Evolutionary conservation across 2,113 vertebrate species (phyloP).

Genomic region (Tautogolabrus adspersus): DNA sequence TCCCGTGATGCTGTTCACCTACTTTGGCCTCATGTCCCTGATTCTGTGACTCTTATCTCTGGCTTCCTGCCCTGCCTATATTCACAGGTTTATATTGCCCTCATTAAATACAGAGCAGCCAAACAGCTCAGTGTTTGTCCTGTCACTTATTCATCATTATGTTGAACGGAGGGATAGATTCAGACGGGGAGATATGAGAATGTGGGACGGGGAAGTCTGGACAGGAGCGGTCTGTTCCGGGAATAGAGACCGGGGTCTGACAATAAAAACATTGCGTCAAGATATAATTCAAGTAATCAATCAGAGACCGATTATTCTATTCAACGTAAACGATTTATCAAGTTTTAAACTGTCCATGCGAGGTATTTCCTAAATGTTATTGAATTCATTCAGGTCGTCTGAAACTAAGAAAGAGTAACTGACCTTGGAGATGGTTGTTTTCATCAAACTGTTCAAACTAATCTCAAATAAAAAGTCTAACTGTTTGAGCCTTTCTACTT

Average conservation of each 20-base stretch:
- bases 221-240: not conserved
- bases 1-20: slow-evolving; percentile 44
- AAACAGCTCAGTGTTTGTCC: slow-evolving; percentile 69
- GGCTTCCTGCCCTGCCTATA: slow-evolving; percentile 67
- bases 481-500: too few species aligned
- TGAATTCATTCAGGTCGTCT: too few species aligned
- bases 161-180: slow-evolving; percentile 61
- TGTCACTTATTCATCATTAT: slow-evolving; percentile 73
- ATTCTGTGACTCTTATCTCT: slow-evolving; percentile 68
- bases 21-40: slow-evolving; percentile 60
- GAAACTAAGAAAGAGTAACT: too few species aligned
- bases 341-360: not conserved
- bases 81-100: slow-evolving; percentile 76
- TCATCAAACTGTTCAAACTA: too few species aligned
- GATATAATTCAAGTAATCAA: not conserved
- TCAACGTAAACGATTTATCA: not conserved
- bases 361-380: too few species aligned
- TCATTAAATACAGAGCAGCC: slow-evolving; percentile 72
- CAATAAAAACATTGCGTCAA: not conserved
- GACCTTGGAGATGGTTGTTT: too few species aligned
- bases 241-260: not conserved
- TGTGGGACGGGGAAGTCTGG: slow-evolving; percentile 37
- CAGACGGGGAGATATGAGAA: slow-evolving; percentile 50
- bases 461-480: too few species aligned
- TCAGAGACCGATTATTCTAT: not conserved